Conservation (phyloP, 2,797 vertebrate genomes). For the Mormyrus proboscirostris region DNA sequence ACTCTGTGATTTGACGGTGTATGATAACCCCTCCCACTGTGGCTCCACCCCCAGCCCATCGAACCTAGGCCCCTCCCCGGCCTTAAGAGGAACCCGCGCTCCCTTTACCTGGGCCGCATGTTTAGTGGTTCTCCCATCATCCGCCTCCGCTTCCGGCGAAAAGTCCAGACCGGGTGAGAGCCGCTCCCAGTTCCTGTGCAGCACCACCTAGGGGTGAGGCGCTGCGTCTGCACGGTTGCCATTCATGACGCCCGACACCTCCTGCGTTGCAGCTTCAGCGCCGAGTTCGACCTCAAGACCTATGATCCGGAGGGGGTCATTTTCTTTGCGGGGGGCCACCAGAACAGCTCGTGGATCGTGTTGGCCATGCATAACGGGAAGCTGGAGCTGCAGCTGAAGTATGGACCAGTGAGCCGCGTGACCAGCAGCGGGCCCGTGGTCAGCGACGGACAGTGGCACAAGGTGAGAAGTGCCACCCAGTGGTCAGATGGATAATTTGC, state of each 20-base stretch:
- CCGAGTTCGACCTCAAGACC: conserved; percentile 93
- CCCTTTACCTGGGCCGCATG: conserved; percentile 89
- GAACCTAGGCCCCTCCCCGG: conserved; percentile 69
- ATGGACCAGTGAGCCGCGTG: conserved; percentile 72
- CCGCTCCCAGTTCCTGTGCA: not conserved
- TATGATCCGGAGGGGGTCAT: conserved; percentile 89
- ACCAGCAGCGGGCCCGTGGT: conserved; percentile 84
- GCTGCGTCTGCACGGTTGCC: not conserved
- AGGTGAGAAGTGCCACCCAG: conserved; percentile 54
- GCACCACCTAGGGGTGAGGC: not conserved
- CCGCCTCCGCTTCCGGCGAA: conserved; percentile 80
- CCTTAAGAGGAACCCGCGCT: conserved; percentile 76
- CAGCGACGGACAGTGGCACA: conserved; percentile 90
- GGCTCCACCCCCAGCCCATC: conserved; percentile 61
- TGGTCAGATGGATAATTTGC: not conserved
- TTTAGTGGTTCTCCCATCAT: conserved; percentile 86
- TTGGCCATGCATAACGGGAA: conserved; percentile 80
- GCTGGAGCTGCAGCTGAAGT: conserved; percentile 88
- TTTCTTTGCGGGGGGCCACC: conserved; percentile 89
- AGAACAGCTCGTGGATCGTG: conserved; percentile 85
- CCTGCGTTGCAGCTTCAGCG: conserved; percentile 70
- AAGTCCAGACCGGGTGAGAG: conserved; percentile 78
- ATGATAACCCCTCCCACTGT: not conserved
- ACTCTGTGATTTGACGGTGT: not conserved
- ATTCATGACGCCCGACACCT: not conserved